These are phyloP conservation scores for Pyrocoelia pectoralis DNA, from an alignment of 2,888 invertebrate genomes.

Conservation along the genomic window DNA sequence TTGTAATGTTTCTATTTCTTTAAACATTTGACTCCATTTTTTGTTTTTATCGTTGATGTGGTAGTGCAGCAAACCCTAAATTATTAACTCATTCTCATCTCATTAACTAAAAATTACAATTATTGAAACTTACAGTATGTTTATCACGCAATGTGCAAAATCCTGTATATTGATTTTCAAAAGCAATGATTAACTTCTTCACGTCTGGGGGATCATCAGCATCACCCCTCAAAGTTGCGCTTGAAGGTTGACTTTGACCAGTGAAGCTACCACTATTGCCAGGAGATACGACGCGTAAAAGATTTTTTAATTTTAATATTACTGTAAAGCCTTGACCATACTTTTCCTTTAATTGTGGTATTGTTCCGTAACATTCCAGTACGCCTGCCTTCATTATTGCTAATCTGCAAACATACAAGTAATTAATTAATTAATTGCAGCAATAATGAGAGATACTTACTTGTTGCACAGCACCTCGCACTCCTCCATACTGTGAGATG, in stretches of 20 bases:
- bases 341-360: constrained; percentile 78
- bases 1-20: constrained; percentile 68
- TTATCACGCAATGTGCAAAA: constrained; percentile 49
- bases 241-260: constrained; percentile 17
- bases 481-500: constrained; percentile 89
- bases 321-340: constrained; percentile 66
- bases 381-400: constrained; percentile 85
- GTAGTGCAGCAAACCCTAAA: constrained; percentile 72
- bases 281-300: too few relatives aligned
- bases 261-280: constrained; percentile 9
- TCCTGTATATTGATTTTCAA: constrained; percentile 30
- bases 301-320: constrained; percentile 51
- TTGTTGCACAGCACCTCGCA: constrained; percentile 78
- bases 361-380: constrained; percentile 77
- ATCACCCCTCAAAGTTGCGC: not conserved
- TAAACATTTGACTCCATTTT: constrained; percentile 76
- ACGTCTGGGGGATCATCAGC: constrained; percentile 7
- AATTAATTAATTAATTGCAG: too few relatives aligned
- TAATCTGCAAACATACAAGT: constrained; percentile 65
- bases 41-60: constrained; percentile 68
- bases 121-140: constrained; percentile 51
- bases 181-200: constrained; percentile 12
- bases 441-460: constrained; percentile 41
- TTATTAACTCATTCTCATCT: too few relatives aligned
- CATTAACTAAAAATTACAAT: too few relatives aligned